phyloP scores from a whole-genome alignment of 2,888 invertebrate genomes.

The Lagria hirta region DNA sequence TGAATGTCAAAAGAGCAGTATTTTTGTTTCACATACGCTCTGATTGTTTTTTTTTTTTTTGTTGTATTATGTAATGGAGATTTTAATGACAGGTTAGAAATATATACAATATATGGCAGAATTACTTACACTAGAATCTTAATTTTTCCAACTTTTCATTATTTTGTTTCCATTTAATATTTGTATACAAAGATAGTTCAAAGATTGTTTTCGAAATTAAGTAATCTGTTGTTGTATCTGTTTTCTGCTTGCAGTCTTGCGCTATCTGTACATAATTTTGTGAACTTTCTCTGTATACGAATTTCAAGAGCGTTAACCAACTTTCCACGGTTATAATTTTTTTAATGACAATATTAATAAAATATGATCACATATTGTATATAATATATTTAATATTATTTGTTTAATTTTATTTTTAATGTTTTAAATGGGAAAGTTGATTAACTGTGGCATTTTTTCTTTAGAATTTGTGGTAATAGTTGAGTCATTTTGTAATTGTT shows the following conservation, averaged over 20 bases:
- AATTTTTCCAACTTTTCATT: constrained; percentile 28
- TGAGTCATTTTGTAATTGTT: constrained; percentile 36
- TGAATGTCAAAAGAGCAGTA: constrained; percentile 27
- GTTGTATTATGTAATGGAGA: too few relatives aligned
- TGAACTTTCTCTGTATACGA: constrained; percentile 33
- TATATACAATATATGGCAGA: constrained; percentile 25
- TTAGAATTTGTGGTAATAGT: constrained; percentile 35
- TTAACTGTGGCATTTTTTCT: constrained; percentile 31
- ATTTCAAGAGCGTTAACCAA: constrained; percentile 27
- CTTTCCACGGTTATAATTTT: constrained; percentile 25
- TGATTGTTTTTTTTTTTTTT: constrained; percentile 26
- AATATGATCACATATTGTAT: constrained; percentile 6
- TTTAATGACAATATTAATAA: too few relatives aligned
- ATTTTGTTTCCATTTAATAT: constrained; percentile 26
- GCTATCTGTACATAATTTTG: constrained; percentile 25
- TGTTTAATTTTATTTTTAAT: constrained; percentile 19
- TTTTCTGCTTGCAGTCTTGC: constrained; percentile 15
- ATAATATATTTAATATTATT: constrained; percentile 16
- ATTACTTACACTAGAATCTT: constrained; percentile 26
- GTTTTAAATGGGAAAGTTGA: constrained; percentile 29
- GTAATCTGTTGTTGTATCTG: too few relatives aligned
- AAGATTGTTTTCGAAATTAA: constrained; percentile 20
- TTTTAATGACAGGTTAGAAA: constrained; percentile 16
- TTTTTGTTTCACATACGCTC: constrained; percentile 38
- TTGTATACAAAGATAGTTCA: constrained; percentile 31